Conservation (phyloP, 2,113 vertebrate species). For the Rhea americana region DNA sequence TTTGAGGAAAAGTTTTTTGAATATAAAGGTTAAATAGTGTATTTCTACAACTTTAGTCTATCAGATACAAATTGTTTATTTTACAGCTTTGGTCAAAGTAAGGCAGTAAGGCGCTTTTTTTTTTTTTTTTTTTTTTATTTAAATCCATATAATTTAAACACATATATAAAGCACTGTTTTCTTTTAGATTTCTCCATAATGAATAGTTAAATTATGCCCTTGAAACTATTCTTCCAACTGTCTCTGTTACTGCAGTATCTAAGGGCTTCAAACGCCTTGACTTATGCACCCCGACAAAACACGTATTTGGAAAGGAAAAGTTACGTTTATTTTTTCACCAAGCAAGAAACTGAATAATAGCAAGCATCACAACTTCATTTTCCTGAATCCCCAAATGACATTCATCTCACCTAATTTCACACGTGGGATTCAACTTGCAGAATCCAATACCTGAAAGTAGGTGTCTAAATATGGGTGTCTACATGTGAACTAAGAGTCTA, state of each 20-base stretch:
- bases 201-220: background rate
- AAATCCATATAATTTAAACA: too few relatives aligned
- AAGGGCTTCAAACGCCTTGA: background rate
- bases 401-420: background rate
- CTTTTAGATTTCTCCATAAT: background rate
- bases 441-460: background rate
- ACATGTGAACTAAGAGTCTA: too few relatives aligned
- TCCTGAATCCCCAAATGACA: background rate
- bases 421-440: background rate
- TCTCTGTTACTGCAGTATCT: background rate
- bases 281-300: too few relatives aligned
- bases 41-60: too few relatives aligned
- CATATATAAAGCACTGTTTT: background rate
- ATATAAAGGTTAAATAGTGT: too few relatives aligned
- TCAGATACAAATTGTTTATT: too few relatives aligned
- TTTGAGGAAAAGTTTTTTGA: too few relatives aligned
- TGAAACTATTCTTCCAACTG: background rate
- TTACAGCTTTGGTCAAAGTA: too few relatives aligned
- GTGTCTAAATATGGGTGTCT: background rate
- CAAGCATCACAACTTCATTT: background rate
- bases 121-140: too few relatives aligned
- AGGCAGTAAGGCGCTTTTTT: too few relatives aligned
- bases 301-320: background rate
- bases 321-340: background rate
- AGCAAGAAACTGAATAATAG: background rate